Evolutionary conservation across 2,888 invertebrate species (phyloP), one percentile per base, ranked within the genome.

Genomic region (Eustalomyia histrio): DNA sequence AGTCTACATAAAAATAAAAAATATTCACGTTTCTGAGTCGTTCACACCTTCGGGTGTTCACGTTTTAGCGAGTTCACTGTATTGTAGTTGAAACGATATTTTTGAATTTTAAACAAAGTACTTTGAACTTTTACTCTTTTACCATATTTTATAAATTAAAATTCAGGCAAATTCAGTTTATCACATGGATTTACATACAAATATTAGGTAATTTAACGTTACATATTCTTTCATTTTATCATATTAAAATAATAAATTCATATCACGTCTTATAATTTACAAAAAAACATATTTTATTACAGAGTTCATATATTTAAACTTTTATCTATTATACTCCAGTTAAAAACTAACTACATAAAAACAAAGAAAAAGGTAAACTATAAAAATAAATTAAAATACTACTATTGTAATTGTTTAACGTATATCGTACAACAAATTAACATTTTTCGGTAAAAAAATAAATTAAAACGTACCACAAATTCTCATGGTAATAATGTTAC

Each of bases 221-320:
- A 57, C 12, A 39, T 39, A 12, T 39, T 39, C 14, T 39, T 39
- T 39, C 2, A 39, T 60, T 53, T 16, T 58, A 52, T 10, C 53
- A 29, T 53, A 50, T 65, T 50, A 12, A 33, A 43, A 52, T 39
- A 63, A 55, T 64, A 9, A 53, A 74, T 79, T 79, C 79, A 64
- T 57, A 64, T 50, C 79, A 79, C 79, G 79, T 79, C 55, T 16
- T 64, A 64, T 43, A 67, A 68, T 67, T 72, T 78, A 65, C 65
- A 64, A 65, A 72, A n/a, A 53, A 21, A 78, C 43, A 72, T 78
- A 78, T 72, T 72, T 72, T 65, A 60, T 61, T 55, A 68, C 53
- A 53, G 43, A 75, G 75, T 75, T 75, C 61, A 75, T 16, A 55
- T 47, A 18, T 63, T 50, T 68, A 29, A 65, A 68, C 18, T 50